Conservation (phyloP, 2,888 invertebrate genomes). For the Lasioglossum oenotherae region DNA sequence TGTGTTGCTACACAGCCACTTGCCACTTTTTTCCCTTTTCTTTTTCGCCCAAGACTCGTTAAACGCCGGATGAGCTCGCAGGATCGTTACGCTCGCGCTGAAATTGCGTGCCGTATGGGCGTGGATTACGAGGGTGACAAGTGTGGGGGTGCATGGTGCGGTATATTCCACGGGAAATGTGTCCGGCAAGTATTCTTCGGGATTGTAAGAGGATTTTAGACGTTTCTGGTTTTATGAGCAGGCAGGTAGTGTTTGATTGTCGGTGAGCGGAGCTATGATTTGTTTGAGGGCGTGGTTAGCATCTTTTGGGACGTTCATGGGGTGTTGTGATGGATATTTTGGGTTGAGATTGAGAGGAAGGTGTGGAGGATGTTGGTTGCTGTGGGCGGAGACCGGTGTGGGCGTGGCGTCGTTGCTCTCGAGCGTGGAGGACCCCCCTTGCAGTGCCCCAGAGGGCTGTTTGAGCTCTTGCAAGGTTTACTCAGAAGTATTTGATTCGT, state of each 20-base stretch:
- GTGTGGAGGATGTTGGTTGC: neutral
- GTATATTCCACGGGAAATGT: neutral
- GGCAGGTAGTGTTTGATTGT: neutral
- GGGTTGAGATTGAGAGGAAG: neutral
- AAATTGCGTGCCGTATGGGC: slow-evolving; percentile 18
- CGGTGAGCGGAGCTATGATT: too few species aligned
- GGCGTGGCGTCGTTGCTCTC: neutral
- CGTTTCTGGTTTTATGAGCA: neutral
- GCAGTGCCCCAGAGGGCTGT: neutral
- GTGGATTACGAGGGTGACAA: slow-evolving; percentile 3
- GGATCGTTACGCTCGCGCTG: neutral
- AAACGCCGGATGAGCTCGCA: neutral
- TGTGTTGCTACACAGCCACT: neutral
- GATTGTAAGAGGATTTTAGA: neutral
- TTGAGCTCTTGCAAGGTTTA: neutral
- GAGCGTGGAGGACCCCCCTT: neutral
- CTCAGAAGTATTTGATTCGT: neutral
- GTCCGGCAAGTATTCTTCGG: neutral
- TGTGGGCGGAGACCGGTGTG: neutral
- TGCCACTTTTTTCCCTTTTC: neutral
- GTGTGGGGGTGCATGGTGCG: neutral
- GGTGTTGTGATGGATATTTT: neutral
- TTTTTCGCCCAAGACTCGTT: neutral
- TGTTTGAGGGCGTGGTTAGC: neutral
- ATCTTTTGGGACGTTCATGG: neutral